These are phyloP conservation scores for Xestia xanthographa DNA, from an alignment of 2,888 invertebrate species.

Conservation along the genomic window DNA sequence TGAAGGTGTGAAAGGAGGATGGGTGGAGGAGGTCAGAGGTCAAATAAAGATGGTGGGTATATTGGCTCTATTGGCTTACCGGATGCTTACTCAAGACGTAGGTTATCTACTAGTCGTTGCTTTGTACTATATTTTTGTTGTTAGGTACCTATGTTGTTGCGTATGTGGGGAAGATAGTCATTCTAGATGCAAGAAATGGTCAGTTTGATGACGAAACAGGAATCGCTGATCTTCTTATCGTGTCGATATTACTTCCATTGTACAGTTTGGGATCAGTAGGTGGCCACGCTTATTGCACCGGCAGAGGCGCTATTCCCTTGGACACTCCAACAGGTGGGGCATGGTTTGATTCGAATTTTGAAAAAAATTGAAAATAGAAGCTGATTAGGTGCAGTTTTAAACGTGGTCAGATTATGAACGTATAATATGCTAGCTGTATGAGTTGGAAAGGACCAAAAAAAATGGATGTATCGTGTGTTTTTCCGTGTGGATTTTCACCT, in stretches of 20 bases:
- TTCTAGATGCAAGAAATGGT: neutral
- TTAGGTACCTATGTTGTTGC: slow-evolving; percentile 45
- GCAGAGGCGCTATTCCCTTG: too few species aligned
- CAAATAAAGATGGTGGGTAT: slow-evolving; percentile 78
- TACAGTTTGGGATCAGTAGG: too few species aligned
- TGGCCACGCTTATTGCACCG: too few species aligned
- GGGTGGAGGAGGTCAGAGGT: slow-evolving; percentile 68
- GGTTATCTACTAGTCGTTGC: slow-evolving; percentile 68
- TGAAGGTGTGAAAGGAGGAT: slow-evolving; percentile 59
- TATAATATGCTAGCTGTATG: too few species aligned
- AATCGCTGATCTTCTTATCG: neutral
- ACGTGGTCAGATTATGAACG: too few species aligned
- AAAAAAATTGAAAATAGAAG: too few species aligned
- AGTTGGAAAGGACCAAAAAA: too few species aligned
- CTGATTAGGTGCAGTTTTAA: too few species aligned
- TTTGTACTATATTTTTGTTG: slow-evolving; percentile 67
- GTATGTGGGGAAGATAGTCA: slow-evolving; percentile 17
- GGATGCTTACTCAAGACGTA: slow-evolving; percentile 88
- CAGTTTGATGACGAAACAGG: neutral
- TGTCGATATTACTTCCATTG: too few species aligned
- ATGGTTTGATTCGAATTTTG: too few species aligned
- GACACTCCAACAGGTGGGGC: too few species aligned
- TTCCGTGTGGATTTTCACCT: neutral
- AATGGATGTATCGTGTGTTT: too few species aligned
- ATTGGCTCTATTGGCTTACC: slow-evolving; percentile 88